phyloP scores from a whole-genome alignment of 1,140 invertebrate species.

The Pachypsylla venusta region DNA sequence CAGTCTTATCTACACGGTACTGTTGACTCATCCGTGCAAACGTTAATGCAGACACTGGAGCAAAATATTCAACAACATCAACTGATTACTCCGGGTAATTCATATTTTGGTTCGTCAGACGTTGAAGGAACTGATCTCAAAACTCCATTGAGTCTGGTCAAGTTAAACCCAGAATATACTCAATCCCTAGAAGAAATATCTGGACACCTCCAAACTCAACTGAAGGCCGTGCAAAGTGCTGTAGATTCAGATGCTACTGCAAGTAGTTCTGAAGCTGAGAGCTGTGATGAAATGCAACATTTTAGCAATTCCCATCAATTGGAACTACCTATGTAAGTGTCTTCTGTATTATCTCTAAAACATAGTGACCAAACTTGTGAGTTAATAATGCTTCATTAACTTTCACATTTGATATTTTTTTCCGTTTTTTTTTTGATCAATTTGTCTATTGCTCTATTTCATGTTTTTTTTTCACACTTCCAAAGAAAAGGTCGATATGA shows the following conservation, averaged over 20 bases:
- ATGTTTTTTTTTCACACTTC: too few relatives aligned
- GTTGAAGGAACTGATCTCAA: conserved; percentile 25
- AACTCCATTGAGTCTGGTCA: conserved; percentile 35
- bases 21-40: conserved; percentile 38
- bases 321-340: conserved; percentile 59
- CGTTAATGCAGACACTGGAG: conserved; percentile 33
- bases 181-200: conserved; percentile 44
- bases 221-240: conserved; percentile 50
- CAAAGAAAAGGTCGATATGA: too few relatives aligned
- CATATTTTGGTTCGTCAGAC: conserved; percentile 43
- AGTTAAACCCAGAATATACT: conserved; percentile 30
- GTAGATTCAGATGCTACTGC: conserved; percentile 86
- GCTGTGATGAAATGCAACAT: conserved; percentile 71
- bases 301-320: conserved; percentile 62
- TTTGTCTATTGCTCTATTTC: too few relatives aligned
- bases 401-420: too few relatives aligned
- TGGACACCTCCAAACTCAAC: conserved; percentile 49
- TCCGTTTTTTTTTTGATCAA: too few relatives aligned
- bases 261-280: conserved; percentile 84
- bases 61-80: conserved; percentile 20
- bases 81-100: conserved; percentile 13
- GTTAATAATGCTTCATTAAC: too few relatives aligned
- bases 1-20: conserved; percentile 21
- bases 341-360: too few relatives aligned
- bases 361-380: too few relatives aligned